Conservation (phyloP, 2,888 invertebrate species). For the Ptychoptera contaminata region DNA sequence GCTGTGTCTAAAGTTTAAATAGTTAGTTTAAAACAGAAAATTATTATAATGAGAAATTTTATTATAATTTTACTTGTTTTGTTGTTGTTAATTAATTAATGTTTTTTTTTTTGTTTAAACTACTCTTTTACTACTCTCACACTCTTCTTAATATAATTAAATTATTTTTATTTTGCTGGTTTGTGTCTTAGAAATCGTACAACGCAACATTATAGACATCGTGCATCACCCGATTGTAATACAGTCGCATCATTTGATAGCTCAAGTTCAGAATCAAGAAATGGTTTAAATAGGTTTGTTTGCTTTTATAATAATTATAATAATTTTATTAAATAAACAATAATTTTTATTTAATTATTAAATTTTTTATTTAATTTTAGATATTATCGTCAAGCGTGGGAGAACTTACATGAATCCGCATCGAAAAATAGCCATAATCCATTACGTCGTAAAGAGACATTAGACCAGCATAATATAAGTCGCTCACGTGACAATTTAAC, state of each 20-base stretch:
- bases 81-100: not conserved
- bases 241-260: slow-evolving; percentile 83
- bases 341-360: not conserved
- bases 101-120: not conserved
- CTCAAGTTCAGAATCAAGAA: slow-evolving; percentile 69
- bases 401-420: slow-evolving; percentile 73
- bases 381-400: slow-evolving; percentile 87
- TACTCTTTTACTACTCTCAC: too few relatives aligned
- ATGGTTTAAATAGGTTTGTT: slow-evolving; percentile 54
- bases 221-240: slow-evolving; percentile 79
- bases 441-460: slow-evolving; percentile 50
- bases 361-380: slow-evolving; percentile 13
- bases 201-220: slow-evolving; percentile 76
- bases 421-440: slow-evolving; percentile 42
- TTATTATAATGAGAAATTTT: too few relatives aligned
- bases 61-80: too few relatives aligned
- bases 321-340: not conserved
- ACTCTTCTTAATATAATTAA: too few relatives aligned
- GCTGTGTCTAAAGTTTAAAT: not conserved
- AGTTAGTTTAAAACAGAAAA: too few relatives aligned
- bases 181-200: slow-evolving; percentile 46
- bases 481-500: slow-evolving; percentile 29
- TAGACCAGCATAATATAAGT: slow-evolving; percentile 44
- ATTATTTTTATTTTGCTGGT: too few relatives aligned
- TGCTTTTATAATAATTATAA: not conserved